Base-by-base conservation (phyloP, 2,888 invertebrate species). In the Drosophila kambysellisi region DNA sequence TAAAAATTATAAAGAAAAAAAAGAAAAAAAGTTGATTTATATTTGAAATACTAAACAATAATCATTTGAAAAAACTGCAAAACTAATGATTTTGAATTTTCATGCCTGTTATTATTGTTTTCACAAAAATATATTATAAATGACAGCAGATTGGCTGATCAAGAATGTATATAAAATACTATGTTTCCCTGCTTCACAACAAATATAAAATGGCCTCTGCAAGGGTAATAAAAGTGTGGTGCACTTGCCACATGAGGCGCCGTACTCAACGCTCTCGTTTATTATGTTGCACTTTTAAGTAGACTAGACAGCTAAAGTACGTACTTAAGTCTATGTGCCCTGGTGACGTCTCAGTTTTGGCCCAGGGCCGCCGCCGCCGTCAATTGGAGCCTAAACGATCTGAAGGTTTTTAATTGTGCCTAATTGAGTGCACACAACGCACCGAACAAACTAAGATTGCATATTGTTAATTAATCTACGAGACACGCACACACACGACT, bases 371-470 rank as follows among this genome's bases (percentile, higher is more conserved):
- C 11, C 68, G 70, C 30, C 79, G 54, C 56, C 70, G 74, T 85
- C 88, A 88, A 88, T 87, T 88, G 84, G 76, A 81, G 74, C 58
- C 87, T 75, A 86, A 82, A 82, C 75, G 87, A 81, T 70, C 71
- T 74, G 84, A 87, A 88, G 89, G 89, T 74, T 89, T 81, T 90
- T 88, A 90, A 89, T 90, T 90, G 88, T 75, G 76, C 59, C 82
- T 76, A 82, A 90, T 90, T 90, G 91, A 83, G 71, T 79, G 74
- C 73, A 72, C 74, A 76, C 82, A 82, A 82, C 73, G 81, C 79
- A 81, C 73, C 73, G 72, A 72, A 56, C 67, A 62, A 66, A 75
- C 66, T 71, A 72, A 78, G 76, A 81, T 83, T 81, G 83, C 74
- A 83, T 74, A 76, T 65, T 71, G 73, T 72, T 86, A 77, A 86